Base-by-base conservation (phyloP, 2,888 invertebrate genomes). In the Electrophaes corylata region DNA sequence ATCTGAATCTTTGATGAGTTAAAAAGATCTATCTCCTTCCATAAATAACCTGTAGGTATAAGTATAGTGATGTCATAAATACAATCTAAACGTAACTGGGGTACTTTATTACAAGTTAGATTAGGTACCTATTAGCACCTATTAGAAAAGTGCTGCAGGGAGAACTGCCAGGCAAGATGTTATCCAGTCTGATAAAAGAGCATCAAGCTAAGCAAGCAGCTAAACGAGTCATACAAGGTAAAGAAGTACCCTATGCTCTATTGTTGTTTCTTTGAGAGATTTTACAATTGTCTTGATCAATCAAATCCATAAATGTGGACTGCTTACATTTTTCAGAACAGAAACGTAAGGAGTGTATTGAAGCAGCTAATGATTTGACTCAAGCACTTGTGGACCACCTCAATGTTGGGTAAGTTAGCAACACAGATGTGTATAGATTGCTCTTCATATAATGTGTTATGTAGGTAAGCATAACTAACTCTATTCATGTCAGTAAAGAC, bases 321-420 rank as follows among this genome's bases (percentile, higher is more conserved):
- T 35, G 35, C 14, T 16, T 19, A 40, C 10, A 12, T 31, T 39
- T 92, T 93, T 59, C 86, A 98, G 99, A 99, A 91, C 94, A 95
- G 74, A 96, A 97, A 86, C 94, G 98, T 53, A 98, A 97, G 81
- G 98, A 98, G 84, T 98, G 99, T 16, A 95, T 99, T 59, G 94
- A 95, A 67, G 96, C 99, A 51, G 98, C 99, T 1, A 98, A 97
- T 82, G 96, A 97, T 73, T 92, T 99, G 64, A 98, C 99, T 0
- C 97, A 98, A 81, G 95, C 98, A 29, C 92, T 99, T 29, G 99
- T 99, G 0, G 99, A 99, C 86, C 98, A 99, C 84, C 92, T 99
- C 18, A 99, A 99, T 93, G 97, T 98, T 69, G 98, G 99, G 98
- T 98, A 92, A 89, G 92, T 26, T 4, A 5, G 1, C 26, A 4